These are phyloP conservation scores for Theocolax elegans DNA, from an alignment of 1,140 invertebrate species.

Conservation along the genomic window DNA sequence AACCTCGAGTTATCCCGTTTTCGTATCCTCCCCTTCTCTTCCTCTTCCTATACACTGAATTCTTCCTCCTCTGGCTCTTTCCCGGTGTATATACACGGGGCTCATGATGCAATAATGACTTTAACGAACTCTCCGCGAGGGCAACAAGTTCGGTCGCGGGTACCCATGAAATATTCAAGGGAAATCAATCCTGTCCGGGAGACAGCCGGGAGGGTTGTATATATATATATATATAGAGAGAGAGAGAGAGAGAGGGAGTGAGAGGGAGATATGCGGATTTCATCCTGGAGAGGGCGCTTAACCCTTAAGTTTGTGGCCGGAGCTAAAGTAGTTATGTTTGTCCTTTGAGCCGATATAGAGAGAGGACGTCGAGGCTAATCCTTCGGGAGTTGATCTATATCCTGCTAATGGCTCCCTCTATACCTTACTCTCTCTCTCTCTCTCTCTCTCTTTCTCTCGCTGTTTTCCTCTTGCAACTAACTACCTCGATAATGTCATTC, in stretches of 20 bases:
- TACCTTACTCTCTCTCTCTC: background rate
- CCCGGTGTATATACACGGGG: background rate
- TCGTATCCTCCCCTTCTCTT: no score
- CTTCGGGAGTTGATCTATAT: conserved; percentile 61
- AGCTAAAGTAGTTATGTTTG: conserved; percentile 67
- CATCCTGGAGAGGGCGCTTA: conserved; percentile 54
- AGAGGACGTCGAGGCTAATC: conserved; percentile 55
- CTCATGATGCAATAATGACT: conserved; percentile 60
- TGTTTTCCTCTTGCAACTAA: background rate
- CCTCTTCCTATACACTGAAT: no score
- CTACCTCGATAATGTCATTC: conserved; percentile 10
- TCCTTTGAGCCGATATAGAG: conserved; percentile 61
- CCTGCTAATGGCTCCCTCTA: conserved; percentile 59
- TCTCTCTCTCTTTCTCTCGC: background rate
- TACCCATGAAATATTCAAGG: conserved; percentile 65
- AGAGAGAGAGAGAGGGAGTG: conserved; percentile 14
- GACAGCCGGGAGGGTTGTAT: conserved; percentile 41
- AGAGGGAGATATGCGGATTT: conserved; percentile 25
- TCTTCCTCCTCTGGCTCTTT: no score
- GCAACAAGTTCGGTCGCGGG: conserved; percentile 54
- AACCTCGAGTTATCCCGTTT: no score
- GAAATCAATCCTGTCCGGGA: conserved; percentile 62
- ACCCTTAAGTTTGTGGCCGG: conserved; percentile 66
- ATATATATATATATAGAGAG: no score
- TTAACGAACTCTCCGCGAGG: conserved; percentile 54